phyloP scores from a whole-genome alignment of 1,140 invertebrate species.

The Diorhabda elongata region DNA sequence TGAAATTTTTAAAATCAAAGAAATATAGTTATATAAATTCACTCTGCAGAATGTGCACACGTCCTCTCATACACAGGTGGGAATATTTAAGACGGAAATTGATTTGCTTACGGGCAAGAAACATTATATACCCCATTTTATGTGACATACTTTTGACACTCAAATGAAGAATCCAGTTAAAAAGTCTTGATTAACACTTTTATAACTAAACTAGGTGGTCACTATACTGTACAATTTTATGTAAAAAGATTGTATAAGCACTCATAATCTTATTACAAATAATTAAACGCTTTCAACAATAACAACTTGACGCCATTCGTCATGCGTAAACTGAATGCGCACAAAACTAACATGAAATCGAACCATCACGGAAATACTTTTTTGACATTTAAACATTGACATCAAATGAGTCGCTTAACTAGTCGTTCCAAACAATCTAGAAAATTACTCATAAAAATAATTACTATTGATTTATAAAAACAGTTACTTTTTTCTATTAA shows the following conservation, averaged over 20 bases:
- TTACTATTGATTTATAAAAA: too few relatives aligned
- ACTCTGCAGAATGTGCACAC: conserved; percentile 10
- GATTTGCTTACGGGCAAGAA: conserved; percentile 46
- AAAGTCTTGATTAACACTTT: conserved; percentile 29
- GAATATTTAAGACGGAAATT: conserved; percentile 37
- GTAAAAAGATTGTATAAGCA: conserved; percentile 43
- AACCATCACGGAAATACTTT: conserved; percentile 24
- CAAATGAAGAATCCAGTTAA: conserved; percentile 26
- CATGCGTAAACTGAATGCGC: conserved; percentile 41
- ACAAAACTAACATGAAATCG: conserved; percentile 24
- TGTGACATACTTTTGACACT: conserved; percentile 48
- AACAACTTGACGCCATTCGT: conserved; percentile 49
- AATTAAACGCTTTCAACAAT: conserved; percentile 49
- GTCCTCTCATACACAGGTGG: conserved; percentile 23
- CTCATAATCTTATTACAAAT: conserved; percentile 48
- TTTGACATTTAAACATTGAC: background rate
- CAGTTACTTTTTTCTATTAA: too few relatives aligned
- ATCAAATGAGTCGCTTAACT: too few relatives aligned
- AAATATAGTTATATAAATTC: conserved; percentile 7
- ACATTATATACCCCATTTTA: conserved; percentile 49
- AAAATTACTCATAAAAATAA: too few relatives aligned
- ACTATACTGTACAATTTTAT: conserved; percentile 34
- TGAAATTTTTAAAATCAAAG: conserved; percentile 6
- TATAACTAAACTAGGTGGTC: conserved; percentile 31
- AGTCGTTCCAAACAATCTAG: too few relatives aligned